phyloP scores from a whole-genome alignment of 2,113 vertebrate genomes.

The Catharus fuscescens region DNA sequence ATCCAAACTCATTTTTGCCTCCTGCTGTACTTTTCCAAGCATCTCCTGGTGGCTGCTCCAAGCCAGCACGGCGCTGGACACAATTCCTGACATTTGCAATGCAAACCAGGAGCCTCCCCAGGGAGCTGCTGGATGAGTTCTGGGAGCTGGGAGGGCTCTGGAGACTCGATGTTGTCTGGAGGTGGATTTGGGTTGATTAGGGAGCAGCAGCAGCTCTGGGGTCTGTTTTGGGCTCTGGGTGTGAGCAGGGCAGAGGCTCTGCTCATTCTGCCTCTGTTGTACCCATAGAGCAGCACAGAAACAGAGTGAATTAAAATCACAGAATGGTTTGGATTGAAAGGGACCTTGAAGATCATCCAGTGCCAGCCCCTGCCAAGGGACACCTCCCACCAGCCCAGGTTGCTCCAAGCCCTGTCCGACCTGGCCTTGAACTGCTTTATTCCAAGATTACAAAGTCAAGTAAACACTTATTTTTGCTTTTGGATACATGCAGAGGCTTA shows the following conservation, averaged over 20 bases:
- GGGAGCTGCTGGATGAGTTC: background rate
- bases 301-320: background rate
- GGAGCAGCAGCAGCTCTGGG: background rate
- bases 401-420: background rate
- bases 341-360: background rate
- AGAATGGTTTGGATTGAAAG: background rate
- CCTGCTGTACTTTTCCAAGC: background rate
- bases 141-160: background rate
- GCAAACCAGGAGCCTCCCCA: background rate
- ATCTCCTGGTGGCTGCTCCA: background rate
- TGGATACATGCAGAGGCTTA: background rate
- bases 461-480: background rate
- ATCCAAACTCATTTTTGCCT: background rate
- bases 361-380: background rate
- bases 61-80: accelerated
- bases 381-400: background rate
- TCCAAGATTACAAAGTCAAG: background rate
- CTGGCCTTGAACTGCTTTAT: background rate
- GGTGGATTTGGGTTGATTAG: background rate
- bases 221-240: background rate
- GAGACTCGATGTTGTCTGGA: background rate
- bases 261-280: background rate
- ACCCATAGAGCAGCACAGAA: background rate
- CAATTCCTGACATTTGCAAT: background rate
- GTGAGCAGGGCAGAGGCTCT: background rate